These are phyloP conservation scores for Halictus ligatus DNA, from an alignment of 2,888 invertebrate species.

Conservation along the genomic window DNA sequence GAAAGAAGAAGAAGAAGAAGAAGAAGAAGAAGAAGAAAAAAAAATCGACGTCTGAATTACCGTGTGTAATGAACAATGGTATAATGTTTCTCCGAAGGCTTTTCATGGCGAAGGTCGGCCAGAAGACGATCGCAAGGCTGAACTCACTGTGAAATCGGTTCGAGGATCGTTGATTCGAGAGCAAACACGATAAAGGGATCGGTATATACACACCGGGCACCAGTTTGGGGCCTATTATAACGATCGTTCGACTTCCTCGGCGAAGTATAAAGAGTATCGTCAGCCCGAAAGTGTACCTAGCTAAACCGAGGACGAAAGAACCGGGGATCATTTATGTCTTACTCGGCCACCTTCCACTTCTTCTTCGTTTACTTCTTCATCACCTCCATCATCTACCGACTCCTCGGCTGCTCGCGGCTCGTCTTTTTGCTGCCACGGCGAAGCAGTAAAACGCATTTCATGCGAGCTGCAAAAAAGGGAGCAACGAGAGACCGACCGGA, in stretches of 20 bases:
- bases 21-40: too few species aligned
- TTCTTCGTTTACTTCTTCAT: slow-evolving; percentile 72
- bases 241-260: not conserved
- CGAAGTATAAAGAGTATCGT: slow-evolving; percentile 15
- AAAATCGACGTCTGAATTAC: not conserved
- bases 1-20: too few species aligned
- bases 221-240: not conserved
- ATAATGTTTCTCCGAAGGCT: not conserved
- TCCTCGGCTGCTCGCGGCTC: slow-evolving; percentile 49
- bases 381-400: slow-evolving; percentile 69
- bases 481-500: slow-evolving; percentile 42
- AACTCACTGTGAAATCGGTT: not conserved
- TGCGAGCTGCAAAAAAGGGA: slow-evolving; percentile 58
- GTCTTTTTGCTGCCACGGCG: slow-evolving; percentile 59
- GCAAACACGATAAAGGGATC: slow-evolving; percentile 13
- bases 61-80: not conserved
- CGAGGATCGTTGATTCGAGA: slow-evolving; percentile 4
- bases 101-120: not conserved
- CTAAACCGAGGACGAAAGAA: slow-evolving; percentile 42
- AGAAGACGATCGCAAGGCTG: not conserved
- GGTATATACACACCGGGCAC: not conserved
- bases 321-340: slow-evolving; percentile 67
- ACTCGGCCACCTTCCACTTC: slow-evolving; percentile 62
- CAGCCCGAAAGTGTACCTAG: slow-evolving; percentile 27
- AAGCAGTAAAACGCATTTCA: slow-evolving; percentile 73